Conservation (phyloP, 2,797 vertebrate genomes). For the Poliocrania exsul region DNA sequence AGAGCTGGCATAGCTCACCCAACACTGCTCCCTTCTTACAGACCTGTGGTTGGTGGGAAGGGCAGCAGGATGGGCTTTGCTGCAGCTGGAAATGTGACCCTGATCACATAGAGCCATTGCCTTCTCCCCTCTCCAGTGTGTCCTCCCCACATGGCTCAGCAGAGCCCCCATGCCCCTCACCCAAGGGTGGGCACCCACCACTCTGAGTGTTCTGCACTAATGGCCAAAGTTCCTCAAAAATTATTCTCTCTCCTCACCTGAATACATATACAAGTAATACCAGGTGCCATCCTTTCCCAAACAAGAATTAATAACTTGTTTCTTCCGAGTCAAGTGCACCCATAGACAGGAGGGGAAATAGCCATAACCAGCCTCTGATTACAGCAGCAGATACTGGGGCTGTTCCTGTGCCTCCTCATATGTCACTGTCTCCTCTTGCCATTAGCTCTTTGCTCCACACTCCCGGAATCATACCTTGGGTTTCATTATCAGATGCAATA, state of each 20-base stretch:
- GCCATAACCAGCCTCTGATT: neutral
- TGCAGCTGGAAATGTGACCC: neutral
- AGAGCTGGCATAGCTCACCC: neutral
- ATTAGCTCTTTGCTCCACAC: neutral
- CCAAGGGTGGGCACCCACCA: neutral
- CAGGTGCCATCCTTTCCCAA: neutral
- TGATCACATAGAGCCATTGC: accelerated
- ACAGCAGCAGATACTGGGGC: neutral
- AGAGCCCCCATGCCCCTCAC: neutral
- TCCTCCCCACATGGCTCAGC: neutral
- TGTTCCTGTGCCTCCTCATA: neutral
- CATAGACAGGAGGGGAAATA: neutral
- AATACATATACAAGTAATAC: neutral
- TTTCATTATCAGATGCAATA: slow-evolving; percentile 38
- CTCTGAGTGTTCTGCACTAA: neutral
- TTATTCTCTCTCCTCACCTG: neutral
- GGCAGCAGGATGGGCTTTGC: neutral
- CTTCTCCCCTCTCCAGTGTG: neutral
- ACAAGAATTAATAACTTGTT: neutral
- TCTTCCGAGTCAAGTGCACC: neutral
- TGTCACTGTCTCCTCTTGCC: neutral
- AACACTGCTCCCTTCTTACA: neutral
- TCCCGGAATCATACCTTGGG: neutral
- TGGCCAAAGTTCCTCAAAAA: neutral
- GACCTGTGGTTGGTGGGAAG: neutral